phyloP scores from a whole-genome alignment of 2,888 invertebrate genomes.

The Crioceris asparagi region DNA sequence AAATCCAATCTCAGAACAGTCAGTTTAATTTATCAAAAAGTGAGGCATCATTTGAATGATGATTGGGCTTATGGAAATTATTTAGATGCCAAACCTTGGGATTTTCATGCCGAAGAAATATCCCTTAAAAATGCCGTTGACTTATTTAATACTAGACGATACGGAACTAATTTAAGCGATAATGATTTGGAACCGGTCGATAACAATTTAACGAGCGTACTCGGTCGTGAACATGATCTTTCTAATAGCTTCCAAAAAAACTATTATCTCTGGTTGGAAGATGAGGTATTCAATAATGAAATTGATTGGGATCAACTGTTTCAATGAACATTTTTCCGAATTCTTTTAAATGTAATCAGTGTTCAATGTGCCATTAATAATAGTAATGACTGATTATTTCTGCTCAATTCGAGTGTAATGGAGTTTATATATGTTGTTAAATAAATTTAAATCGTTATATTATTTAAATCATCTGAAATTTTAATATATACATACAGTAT shows the following conservation, averaged over 20 bases:
- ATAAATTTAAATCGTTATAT: no score
- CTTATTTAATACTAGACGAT: constrained; percentile 88
- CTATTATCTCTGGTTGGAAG: constrained; percentile 91
- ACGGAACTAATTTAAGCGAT: constrained; percentile 36
- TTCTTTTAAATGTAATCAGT: no score
- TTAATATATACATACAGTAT: no score
- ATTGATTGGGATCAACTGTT: constrained; percentile 65
- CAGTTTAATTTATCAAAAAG: constrained; percentile 97
- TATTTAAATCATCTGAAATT: no score
- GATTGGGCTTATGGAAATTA: constrained; percentile 99
- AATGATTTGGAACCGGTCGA: constrained; percentile 59
- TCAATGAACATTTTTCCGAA: no score
- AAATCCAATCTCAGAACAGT: constrained; percentile 99
- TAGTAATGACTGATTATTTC: no score
- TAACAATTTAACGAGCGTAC: constrained; percentile 70
- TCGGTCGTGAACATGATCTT: constrained; percentile 64
- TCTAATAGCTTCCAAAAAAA: constrained; percentile 88
- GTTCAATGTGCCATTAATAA: no score
- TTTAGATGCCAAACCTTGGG: constrained; percentile 95
- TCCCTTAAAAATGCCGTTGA: constrained; percentile 89
- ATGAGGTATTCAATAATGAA: constrained; percentile 86
- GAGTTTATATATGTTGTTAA: no score
- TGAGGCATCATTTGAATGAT: constrained; percentile 90
- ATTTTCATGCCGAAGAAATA: constrained; percentile 96
- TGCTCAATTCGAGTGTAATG: no score